Conservation (phyloP, 2,797 vertebrate species). For the Natrix natrix region DNA sequence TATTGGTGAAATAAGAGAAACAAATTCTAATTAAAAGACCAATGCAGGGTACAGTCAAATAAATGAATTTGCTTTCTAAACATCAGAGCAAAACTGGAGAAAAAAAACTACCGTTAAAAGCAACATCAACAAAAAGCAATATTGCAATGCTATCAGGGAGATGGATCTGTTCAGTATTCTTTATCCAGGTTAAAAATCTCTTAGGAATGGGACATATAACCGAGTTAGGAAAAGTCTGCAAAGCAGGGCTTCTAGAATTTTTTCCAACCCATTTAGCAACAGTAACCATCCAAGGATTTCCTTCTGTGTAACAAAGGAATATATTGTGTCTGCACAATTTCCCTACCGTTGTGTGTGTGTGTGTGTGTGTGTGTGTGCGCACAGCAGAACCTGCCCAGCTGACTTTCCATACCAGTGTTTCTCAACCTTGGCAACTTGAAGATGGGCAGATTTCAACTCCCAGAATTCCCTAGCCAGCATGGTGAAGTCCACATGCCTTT, state of each 20-base stretch:
- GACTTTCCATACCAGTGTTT: background rate
- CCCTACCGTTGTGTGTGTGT: background rate
- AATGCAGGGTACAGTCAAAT: background rate
- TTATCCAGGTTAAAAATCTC: background rate
- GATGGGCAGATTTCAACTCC: background rate
- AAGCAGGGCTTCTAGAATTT: background rate
- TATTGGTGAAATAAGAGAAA: background rate
- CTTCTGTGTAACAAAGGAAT: background rate
- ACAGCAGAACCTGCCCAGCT: background rate
- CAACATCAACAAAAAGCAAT: background rate
- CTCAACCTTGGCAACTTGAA: background rate
- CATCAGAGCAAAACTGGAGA: background rate
- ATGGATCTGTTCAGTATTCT: background rate
- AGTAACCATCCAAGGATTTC: background rate
- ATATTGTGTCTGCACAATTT: background rate
- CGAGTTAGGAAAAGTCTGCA: background rate
- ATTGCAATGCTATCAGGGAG: background rate
- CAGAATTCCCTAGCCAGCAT: background rate
- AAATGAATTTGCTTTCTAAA: background rate
- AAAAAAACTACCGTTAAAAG: background rate
- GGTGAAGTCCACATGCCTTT: background rate
- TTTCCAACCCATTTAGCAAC: background rate
- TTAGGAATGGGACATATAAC: background rate
- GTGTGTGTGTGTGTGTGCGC: rapidly evolving
- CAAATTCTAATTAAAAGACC: background rate